Conservation (phyloP, 2,888 invertebrate species). For the Amorpha juglandis region DNA sequence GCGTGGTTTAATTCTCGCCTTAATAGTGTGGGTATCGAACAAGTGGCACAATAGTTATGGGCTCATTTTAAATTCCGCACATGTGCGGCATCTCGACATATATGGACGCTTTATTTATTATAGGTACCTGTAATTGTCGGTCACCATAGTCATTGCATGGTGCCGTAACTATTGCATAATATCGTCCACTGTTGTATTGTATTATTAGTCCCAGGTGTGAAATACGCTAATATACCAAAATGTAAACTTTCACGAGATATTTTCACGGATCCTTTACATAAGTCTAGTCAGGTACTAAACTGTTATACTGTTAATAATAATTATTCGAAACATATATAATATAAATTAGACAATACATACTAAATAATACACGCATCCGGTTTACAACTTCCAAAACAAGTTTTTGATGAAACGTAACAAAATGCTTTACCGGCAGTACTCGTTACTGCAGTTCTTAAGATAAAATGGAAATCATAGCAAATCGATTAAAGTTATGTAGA, state of each 20-base stretch:
- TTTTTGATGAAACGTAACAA: not conserved
- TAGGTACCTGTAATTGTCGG: constrained; percentile 32
- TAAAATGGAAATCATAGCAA: constrained; percentile 21
- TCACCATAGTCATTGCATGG: constrained; percentile 34
- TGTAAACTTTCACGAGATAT: constrained; percentile 64
- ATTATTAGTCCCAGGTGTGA: constrained; percentile 60
- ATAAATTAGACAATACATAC: not conserved
- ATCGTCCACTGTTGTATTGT: constrained; percentile 44
- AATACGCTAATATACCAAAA: constrained; percentile 64
- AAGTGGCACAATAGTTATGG: constrained; percentile 1
- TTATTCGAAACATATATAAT: not conserved
- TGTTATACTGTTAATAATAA: not conserved
- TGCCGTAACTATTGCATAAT: constrained; percentile 54
- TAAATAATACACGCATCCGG: not conserved
- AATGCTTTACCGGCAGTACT: not conserved
- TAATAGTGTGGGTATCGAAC: not conserved
- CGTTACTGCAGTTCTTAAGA: not conserved
- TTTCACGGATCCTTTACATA: constrained; percentile 46
- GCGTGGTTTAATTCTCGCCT: not conserved
- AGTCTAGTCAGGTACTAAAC: constrained; percentile 4
- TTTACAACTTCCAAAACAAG: not conserved
- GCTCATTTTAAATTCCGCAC: constrained; percentile 15
- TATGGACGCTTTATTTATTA: constrained; percentile 34
- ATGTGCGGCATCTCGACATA: constrained; percentile 15
- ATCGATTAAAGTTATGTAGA: constrained; percentile 5